phyloP scores from a whole-genome alignment of 1,140 invertebrate species.

The Euura saliciscinereae region DNA sequence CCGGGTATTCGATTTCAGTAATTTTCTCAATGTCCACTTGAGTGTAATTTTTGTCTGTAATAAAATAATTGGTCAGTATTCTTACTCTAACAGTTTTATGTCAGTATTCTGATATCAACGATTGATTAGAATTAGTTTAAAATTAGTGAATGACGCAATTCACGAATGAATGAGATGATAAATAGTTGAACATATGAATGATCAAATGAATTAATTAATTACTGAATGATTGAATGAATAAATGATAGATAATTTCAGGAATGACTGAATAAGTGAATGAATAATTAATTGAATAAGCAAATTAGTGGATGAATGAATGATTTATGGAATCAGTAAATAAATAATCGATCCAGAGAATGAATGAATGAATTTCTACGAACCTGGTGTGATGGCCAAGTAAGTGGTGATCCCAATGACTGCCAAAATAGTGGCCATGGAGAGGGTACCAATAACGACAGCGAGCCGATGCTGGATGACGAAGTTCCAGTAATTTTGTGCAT shows the following conservation, averaged over 20 bases:
- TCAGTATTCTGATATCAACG: no score
- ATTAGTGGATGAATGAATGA: background rate
- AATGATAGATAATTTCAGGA: background rate
- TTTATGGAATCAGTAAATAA: no score
- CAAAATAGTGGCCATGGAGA: background rate
- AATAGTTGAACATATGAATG: no score
- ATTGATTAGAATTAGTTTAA: no score
- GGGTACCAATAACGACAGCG: constrained; percentile 10
- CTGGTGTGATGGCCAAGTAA: background rate
- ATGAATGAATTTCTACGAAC: background rate
- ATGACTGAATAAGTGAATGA: background rate
- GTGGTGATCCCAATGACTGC: background rate
- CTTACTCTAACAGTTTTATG: no score
- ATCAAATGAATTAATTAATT: no score
- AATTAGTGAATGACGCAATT: no score
- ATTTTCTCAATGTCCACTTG: background rate
- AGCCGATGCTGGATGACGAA: constrained; percentile 10
- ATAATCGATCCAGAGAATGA: no score
- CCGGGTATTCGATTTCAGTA: background rate
- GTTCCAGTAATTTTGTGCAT: constrained; percentile 1
- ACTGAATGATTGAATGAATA: background rate
- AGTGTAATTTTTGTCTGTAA: constrained; percentile 1
- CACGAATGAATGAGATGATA: no score
- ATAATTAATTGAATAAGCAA: background rate
- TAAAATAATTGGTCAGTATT: background rate